phyloP scores from a whole-genome alignment of 1,140 invertebrate genomes.

The Drosophila nebulosa region DNA sequence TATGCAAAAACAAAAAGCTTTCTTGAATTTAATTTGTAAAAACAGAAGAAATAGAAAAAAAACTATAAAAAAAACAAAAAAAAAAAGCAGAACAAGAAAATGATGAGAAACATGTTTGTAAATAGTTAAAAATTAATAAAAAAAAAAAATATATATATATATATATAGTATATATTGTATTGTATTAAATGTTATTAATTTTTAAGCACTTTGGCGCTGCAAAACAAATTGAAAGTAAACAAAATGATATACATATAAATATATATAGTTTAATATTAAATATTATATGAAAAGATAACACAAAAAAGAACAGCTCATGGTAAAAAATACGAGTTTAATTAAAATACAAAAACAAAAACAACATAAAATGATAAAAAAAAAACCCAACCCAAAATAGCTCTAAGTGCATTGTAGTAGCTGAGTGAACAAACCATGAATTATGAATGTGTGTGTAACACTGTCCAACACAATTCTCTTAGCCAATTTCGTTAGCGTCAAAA shows the following conservation, averaged over 20 bases:
- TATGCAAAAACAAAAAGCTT: conserved; percentile 70
- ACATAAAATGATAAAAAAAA: conserved; percentile 26
- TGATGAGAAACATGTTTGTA: conserved; percentile 36
- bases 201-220: conserved; percentile 49
- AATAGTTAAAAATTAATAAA: conserved; percentile 67
- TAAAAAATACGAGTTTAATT: conserved; percentile 44
- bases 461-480: not conserved
- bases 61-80: conserved; percentile 32
- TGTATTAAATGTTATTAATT: conserved; percentile 75
- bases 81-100: conserved; percentile 15
- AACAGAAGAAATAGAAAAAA: conserved; percentile 24
- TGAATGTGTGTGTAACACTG: not conserved
- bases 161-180: conserved; percentile 45
- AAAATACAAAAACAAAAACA: conserved; percentile 17
- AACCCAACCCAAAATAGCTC: conserved; percentile 25
- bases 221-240: conserved; percentile 29
- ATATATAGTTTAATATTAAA: conserved; percentile 23
- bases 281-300: conserved; percentile 22
- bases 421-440: not conserved
- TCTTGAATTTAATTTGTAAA: conserved; percentile 73
- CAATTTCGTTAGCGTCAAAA: not conserved
- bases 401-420: not conserved
- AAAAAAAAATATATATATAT: conserved; percentile 54
- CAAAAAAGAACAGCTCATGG: conserved; percentile 14
- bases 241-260: not conserved